A percentile compares a stretch with the other conserved stretches of the same genome.
Evolutionary conservation across 2,797 vertebrate species (phyloP).

Genomic region (Sebastolobus alascanus): DNA sequence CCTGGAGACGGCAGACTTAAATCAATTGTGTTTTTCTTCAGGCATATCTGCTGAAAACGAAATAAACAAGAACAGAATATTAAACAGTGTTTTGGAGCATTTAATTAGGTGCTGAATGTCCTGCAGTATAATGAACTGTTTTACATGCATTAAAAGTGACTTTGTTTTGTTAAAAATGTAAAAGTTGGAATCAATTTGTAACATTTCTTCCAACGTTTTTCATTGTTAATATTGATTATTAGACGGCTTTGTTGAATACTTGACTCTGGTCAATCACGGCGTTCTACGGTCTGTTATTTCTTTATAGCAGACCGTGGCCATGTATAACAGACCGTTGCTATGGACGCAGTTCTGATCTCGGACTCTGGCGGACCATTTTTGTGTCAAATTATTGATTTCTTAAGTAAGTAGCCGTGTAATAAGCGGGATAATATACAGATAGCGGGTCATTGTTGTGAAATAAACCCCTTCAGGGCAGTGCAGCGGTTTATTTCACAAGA

Average conservation of each 20-base stretch:
- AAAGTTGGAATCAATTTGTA: neutral
- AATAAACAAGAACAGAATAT: conserved; percentile 35
- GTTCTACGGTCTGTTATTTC: too few species aligned
- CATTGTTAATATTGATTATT: neutral
- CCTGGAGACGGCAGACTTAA: conserved; percentile 52
- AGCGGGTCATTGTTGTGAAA: too few species aligned
- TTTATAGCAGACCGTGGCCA: too few species aligned
- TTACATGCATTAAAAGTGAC: neutral
- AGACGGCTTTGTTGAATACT: neutral
- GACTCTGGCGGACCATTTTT: too few species aligned
- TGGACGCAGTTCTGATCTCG: too few species aligned
- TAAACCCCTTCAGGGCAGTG: too few species aligned
- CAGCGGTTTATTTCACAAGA: too few species aligned
- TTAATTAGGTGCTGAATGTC: conserved; percentile 1
- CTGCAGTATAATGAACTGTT: neutral
- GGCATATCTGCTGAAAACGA: conserved; percentile 34
- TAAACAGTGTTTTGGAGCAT: conserved; percentile 5
- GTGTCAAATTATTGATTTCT: too few species aligned
- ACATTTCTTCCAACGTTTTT: neutral
- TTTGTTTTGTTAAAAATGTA: neutral
- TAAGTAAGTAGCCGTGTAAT: too few species aligned
- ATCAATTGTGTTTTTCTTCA: conserved; percentile 61
- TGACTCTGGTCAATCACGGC: too few species aligned
- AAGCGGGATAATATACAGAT: too few species aligned
- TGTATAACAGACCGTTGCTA: too few species aligned